Conservation (phyloP, 2,797 vertebrate genomes). For the Etheostoma perlongum region DNA sequence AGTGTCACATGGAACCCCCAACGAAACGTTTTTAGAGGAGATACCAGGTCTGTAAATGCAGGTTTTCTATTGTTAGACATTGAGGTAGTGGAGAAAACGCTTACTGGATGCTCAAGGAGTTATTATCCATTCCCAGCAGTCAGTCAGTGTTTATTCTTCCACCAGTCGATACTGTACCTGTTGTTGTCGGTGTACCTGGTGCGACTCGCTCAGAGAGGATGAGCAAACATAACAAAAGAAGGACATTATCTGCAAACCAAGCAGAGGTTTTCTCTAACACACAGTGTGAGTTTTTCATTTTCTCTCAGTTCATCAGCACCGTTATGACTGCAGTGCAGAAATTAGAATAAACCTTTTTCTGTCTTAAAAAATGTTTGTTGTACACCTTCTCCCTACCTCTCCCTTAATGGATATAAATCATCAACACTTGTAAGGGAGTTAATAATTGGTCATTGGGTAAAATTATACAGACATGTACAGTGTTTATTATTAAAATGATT, state of each 20-base stretch:
- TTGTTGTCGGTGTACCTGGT: conserved; percentile 40
- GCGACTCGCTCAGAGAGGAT: conserved; percentile 46
- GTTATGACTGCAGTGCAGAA: conserved; percentile 13
- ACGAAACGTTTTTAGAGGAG: conserved; percentile 34
- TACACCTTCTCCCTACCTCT: neutral
- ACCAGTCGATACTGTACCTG: conserved; percentile 61
- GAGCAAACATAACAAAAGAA: conserved; percentile 63
- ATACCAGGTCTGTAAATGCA: conserved; percentile 39
- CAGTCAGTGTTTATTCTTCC: conserved; percentile 65
- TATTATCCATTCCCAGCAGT: conserved; percentile 67
- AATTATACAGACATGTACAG: conserved; percentile 20
- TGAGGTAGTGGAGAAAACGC: conserved; percentile 32
- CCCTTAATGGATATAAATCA: conserved; percentile 22
- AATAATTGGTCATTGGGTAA: conserved; percentile 9
- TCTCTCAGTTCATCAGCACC: conserved; percentile 27
- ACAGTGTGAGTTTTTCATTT: conserved; percentile 31
- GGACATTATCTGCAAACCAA: conserved; percentile 57
- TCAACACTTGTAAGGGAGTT: neutral
- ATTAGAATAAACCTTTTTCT: conserved; percentile 24
- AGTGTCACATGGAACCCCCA: conserved; percentile 40
- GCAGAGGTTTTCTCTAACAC: conserved; percentile 35
- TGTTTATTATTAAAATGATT: conserved; percentile 20
- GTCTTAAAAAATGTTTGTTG: neutral
- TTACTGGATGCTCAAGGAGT: conserved; percentile 53
- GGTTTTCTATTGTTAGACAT: conserved; percentile 42